A percentile compares a stretch with the other conserved stretches of the same genome.
These are phyloP conservation scores for Darwinula stevensoni DNA, from an alignment of 2,888 invertebrate species.

Conservation along the genomic window DNA sequence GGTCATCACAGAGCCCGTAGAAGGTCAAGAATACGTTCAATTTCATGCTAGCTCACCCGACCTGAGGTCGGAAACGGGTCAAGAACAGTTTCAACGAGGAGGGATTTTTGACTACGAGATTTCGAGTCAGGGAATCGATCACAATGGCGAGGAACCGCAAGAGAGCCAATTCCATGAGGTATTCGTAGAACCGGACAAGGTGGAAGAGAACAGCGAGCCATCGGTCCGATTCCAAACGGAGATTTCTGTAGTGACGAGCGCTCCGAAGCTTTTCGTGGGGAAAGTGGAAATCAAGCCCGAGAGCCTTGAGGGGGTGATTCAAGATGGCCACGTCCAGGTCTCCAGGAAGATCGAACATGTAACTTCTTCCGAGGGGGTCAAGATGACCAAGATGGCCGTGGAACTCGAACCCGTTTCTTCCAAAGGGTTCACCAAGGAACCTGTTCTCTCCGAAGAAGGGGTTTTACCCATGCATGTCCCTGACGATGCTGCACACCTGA, in stretches of 20 bases:
- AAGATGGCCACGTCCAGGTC: too few relatives aligned
- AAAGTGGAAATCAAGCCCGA: background rate
- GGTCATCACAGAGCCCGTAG: background rate
- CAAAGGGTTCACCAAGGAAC: background rate
- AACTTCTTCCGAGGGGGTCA: too few relatives aligned
- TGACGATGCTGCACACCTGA: background rate
- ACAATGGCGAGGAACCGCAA: too few relatives aligned
- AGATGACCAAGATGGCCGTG: conserved; percentile 4
- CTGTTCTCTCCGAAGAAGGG: background rate
- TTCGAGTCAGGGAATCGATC: too few relatives aligned
- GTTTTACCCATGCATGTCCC: conserved; percentile 3
- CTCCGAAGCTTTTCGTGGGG: background rate
- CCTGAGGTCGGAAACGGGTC: too few relatives aligned
- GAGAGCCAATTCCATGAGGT: too few relatives aligned
- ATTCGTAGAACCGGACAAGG: too few relatives aligned
- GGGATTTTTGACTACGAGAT: too few relatives aligned
- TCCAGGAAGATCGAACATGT: too few relatives aligned
- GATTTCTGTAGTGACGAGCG: conserved; percentile 6
- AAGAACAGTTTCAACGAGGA: too few relatives aligned
- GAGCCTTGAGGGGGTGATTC: background rate
- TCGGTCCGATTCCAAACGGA: conserved; percentile 1
- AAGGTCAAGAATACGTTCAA: background rate
- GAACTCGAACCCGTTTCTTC: background rate
- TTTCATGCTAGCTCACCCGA: background rate
- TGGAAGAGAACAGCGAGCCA: too few relatives aligned